Base-by-base conservation (phyloP, 1,140 invertebrate species). In the Drosophila elegans region DNA sequence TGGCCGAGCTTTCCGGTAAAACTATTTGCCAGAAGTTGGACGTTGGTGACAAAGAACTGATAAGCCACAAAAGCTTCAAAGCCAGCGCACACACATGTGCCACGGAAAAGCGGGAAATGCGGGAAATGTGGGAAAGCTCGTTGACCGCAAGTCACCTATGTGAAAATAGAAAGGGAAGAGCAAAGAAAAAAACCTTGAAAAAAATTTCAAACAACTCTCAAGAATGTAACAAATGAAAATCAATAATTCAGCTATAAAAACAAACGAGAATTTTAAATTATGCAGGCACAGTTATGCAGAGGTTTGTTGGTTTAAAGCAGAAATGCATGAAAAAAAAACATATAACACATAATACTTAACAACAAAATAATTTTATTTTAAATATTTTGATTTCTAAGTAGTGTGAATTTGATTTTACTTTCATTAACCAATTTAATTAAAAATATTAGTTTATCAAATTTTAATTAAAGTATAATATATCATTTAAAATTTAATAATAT, bases 241-340 rank as follows among this genome's bases (percentile, higher is more conserved):
- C 83, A 80, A 88, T 88, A 88, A 69, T 80, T 77, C 49, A 80
- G 57, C 76, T 71, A 89, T 79, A 86, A 83, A 88, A 88, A 86
- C 63, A 29, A 83, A 55, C 41, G 46, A 44, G 21, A 60, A 59
- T 52, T 78, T 21, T 81, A 71, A 85, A 81, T 81, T 71, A 84
- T 80, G 67, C 80, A 80, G 52, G 48, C 13, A 60, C 41, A 7
- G 60, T 52, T 69, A 61, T 69, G 66, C 61, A 46, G 44, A 9
- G 36, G 25, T 52, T 61, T 5, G 32, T n/a, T 21, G 3, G 9
- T 6, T 4, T n/a, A 32, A 10, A 2, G 6, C 21, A 25, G 9
- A 29, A 21, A 1, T 9, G 11, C 32, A 44, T 27, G 10, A 29
- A 61, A 7, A 62, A 34, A 34, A 60, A 63, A 21, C 3, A 44